A percentile compares a stretch with the other conserved stretches of the same genome.
These are phyloP conservation scores for Lamellibrachia luymesi DNA, from an alignment of 1,140 invertebrate genomes.

Conservation along the genomic window DNA sequence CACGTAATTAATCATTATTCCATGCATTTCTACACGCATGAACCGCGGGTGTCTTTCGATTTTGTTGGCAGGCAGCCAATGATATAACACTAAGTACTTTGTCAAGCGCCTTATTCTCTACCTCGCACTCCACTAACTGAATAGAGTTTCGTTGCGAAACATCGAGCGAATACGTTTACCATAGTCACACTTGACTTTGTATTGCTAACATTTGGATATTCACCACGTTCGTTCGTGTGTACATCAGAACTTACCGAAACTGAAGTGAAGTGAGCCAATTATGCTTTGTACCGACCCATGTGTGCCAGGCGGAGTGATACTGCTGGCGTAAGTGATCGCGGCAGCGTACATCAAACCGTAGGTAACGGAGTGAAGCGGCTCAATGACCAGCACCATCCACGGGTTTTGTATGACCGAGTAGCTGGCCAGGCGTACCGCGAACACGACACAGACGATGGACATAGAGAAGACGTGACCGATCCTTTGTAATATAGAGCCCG, in stretches of 20 bases:
- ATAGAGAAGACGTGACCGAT: conserved; percentile 81
- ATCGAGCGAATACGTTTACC: background rate
- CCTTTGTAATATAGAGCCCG: conserved; percentile 75
- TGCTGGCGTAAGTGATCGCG: conserved; percentile 84
- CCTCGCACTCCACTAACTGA: too few species aligned
- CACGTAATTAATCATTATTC: too few species aligned
- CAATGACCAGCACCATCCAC: conserved; percentile 77
- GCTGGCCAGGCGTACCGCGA: conserved; percentile 73
- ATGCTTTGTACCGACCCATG: conserved; percentile 82
- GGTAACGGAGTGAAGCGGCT: conserved; percentile 81
- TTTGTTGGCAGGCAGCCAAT: too few species aligned
- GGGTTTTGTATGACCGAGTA: conserved; percentile 79
- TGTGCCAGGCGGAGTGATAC: conserved; percentile 78
- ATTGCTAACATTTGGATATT: background rate
- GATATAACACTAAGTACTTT: too few species aligned
- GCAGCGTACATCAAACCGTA: conserved; percentile 86
- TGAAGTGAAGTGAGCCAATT: conserved; percentile 69
- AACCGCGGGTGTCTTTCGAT: too few species aligned
- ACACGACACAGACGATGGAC: conserved; percentile 75
- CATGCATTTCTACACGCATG: too few species aligned
- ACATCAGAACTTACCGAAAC: conserved; percentile 8
- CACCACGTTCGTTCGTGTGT: background rate
- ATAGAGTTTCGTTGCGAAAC: too few species aligned
- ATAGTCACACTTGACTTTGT: background rate
- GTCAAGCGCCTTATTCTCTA: too few species aligned